Evolutionary conservation across 2,888 invertebrate species (phyloP).

Genomic region (Chrysotoxum bicinctum): DNA sequence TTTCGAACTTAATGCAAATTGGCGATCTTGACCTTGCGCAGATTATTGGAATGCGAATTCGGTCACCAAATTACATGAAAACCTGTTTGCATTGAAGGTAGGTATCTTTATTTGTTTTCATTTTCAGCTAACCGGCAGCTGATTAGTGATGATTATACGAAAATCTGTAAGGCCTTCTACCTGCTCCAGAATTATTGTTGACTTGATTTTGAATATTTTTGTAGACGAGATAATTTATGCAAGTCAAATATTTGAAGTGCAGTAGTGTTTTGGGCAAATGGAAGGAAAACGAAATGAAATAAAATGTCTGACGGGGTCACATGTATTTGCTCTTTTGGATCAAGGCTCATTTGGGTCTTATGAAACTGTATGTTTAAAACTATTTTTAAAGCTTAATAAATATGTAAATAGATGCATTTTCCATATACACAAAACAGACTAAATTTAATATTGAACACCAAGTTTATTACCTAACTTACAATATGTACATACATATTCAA

Average conservation of each 20-base stretch:
- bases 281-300: background rate
- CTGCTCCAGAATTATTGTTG: slow-evolving; percentile 17
- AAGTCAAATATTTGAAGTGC: background rate
- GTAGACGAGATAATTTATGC: background rate
- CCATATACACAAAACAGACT: too few species aligned
- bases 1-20: slow-evolving; percentile 27
- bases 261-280: background rate
- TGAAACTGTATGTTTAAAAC: too few species aligned
- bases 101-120: background rate
- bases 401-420: too few species aligned
- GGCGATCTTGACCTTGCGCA: slow-evolving; percentile 58
- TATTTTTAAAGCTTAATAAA: too few species aligned
- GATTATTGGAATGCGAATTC: background rate
- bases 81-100: slow-evolving; percentile 46
- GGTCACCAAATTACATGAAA: slow-evolving; percentile 13
- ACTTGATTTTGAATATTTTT: background rate
- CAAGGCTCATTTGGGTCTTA: background rate
- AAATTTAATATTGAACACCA: too few species aligned
- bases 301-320: background rate
- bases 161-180: background rate
- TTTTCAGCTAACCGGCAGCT: background rate
- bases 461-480: too few species aligned
- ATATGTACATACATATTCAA: too few species aligned
- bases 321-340: background rate
- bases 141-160: slow-evolving; percentile 5